These are phyloP conservation scores for Andrena minutula DNA, from an alignment of 2,888 invertebrate species.

Conservation along the genomic window DNA sequence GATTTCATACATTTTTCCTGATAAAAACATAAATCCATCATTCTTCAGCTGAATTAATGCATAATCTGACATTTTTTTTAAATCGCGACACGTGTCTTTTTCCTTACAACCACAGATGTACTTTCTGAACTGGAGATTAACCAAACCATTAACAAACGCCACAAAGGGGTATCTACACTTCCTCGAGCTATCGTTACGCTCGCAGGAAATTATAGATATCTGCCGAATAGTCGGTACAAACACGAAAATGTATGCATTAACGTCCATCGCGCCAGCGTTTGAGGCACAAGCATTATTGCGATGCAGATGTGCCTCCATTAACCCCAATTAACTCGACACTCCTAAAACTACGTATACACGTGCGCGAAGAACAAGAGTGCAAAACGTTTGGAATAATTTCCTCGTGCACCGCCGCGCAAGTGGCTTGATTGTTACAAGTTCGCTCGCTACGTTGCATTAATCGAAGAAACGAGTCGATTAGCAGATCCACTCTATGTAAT, in stretches of 20 bases:
- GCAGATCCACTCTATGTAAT: not conserved
- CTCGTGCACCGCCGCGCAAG: constrained; percentile 57
- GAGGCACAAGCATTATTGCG: constrained; percentile 15
- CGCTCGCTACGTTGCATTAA: constrained; percentile 56
- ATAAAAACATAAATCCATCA: too few species aligned
- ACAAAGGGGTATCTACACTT: not conserved
- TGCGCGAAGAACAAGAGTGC: constrained; percentile 25
- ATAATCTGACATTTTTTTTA: too few species aligned
- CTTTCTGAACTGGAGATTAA: not conserved
- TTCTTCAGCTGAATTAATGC: too few species aligned
- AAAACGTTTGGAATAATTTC: constrained; percentile 47
- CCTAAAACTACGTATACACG: constrained; percentile 49
- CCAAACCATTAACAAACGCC: not conserved
- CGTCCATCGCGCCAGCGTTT: constrained; percentile 2
- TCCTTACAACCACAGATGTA: too few species aligned
- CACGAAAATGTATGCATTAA: not conserved
- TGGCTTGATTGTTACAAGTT: constrained; percentile 75
- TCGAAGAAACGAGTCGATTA: constrained; percentile 41
- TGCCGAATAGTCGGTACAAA: not conserved
- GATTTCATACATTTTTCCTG: too few species aligned
- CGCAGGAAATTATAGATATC: not conserved
- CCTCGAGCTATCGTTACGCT: not conserved
- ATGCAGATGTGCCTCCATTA: constrained; percentile 56
- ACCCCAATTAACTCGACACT: constrained; percentile 58
- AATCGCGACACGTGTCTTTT: too few species aligned